These are phyloP conservation scores for Campaea margaritaria DNA, from an alignment of 2,888 invertebrate species.

Conservation along the genomic window DNA sequence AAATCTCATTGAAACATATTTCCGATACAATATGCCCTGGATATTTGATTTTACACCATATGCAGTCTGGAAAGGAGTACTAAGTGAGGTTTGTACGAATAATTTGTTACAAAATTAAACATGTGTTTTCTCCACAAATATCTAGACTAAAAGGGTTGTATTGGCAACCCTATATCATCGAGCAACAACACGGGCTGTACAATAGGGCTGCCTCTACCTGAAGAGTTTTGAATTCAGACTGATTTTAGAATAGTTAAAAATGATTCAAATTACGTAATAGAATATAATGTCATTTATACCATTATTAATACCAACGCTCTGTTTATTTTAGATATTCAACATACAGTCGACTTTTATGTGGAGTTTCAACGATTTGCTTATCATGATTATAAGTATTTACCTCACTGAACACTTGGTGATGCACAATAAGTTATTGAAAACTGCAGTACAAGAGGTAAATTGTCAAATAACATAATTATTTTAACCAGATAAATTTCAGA, in stretches of 20 bases:
- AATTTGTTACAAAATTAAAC: background rate
- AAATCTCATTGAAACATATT: conserved; percentile 58
- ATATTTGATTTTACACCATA: conserved; percentile 79
- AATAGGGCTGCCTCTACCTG: too few species aligned
- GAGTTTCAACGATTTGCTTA: conserved; percentile 88
- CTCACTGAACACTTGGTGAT: conserved; percentile 86
- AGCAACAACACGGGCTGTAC: too few species aligned
- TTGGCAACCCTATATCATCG: background rate
- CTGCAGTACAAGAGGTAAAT: conserved; percentile 51
- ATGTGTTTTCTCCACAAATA: background rate
- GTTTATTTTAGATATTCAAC: conserved; percentile 52
- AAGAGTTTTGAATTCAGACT: too few species aligned
- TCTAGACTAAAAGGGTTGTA: background rate
- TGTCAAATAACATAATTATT: background rate
- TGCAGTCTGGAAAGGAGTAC: conserved; percentile 76
- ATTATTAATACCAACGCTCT: background rate
- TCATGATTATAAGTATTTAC: conserved; percentile 88
- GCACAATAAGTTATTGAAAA: conserved; percentile 68
- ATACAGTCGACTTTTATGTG: conserved; percentile 87
- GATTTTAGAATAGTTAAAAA: too few species aligned
- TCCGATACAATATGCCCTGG: conserved; percentile 73
- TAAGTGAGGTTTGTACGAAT: conserved; percentile 74
- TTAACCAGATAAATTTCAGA: too few species aligned
- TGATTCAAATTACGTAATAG: too few species aligned
- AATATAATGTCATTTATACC: too few species aligned